These are phyloP conservation scores for Natator depressus DNA, from an alignment of 2,113 vertebrate species.

Conservation along the genomic window DNA sequence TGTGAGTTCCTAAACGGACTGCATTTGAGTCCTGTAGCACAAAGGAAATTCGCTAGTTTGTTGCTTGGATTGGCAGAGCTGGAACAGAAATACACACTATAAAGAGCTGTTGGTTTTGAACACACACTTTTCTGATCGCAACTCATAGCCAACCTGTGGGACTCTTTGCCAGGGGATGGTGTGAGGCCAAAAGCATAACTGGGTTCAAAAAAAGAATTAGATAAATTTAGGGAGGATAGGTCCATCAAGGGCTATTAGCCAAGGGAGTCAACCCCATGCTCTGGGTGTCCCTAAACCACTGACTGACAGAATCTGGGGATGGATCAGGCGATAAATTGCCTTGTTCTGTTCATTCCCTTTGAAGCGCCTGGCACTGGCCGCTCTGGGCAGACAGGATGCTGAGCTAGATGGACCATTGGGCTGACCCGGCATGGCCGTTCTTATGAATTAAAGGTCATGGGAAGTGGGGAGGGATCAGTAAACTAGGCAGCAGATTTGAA, in stretches of 20 bases:
- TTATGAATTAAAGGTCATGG: neutral
- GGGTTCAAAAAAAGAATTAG: neutral
- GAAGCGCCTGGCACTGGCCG: neutral
- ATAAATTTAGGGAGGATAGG: neutral
- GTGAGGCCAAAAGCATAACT: neutral
- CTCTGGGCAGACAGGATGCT: neutral
- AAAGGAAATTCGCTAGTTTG: neutral
- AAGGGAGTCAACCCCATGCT: neutral
- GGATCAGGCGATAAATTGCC: neutral
- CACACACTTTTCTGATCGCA: too few relatives aligned
- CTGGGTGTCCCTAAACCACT: neutral
- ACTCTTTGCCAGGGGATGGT: neutral
- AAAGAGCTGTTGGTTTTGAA: neutral
- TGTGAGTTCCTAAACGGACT: neutral
- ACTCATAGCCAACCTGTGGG: neutral
- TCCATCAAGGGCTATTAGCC: neutral
- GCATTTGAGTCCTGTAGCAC: neutral
- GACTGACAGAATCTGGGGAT: neutral
- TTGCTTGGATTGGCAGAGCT: neutral
- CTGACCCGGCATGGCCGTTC: neutral
- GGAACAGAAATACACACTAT: neutral
- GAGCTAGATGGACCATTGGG: neutral
- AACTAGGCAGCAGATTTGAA: too few relatives aligned
- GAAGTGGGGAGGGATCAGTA: neutral
- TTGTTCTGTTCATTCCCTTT: neutral